Base-by-base conservation (phyloP, 2,797 vertebrate species). In the Sebastes iracundus region DNA sequence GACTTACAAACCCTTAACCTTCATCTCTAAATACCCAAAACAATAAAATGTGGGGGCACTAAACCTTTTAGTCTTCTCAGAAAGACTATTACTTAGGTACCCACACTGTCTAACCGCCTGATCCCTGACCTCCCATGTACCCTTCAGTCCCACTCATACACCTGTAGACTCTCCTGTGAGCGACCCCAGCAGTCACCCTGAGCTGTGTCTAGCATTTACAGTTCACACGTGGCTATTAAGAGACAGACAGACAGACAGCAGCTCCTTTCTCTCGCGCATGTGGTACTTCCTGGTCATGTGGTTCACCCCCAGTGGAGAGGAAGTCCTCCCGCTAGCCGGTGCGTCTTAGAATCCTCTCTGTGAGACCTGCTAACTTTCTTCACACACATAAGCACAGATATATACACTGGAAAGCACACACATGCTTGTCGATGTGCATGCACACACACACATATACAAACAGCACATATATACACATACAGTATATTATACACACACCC, bases 341-440 rank as follows among this genome's bases (percentile, higher is more conserved):
- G 59, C 27, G 46, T 90, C 64, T 64, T 85, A 73, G 77, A 77
- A 72, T 59, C 79, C 64, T 52, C 73, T 83, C 16, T 77, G 79
- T 86, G 73, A 75, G 71, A 77, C 68, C 70, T 80, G 53, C 52
- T 73, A 30, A 72, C 74, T 65, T 77, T 80, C 22, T 52, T 77
- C 72, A 64, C 79, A 83, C 74, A 75, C 63, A 73, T 22, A 79
- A 60, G 73, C 83, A 84, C 76, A 85, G 60, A 70, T 64, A 69
- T 62, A 80, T 42, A 80, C 64, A 82, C 75, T 72, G 49, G 52
- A 65, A 89, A 87, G 73, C 82, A 90, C 83, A 86, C 78, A 90
- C 80, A 73, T 4, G 56, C 77, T 79, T 66, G 76, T 75, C 55
- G 14, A 59, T 69, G 75, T 80, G 72, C 77, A 79, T 62, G 64